phyloP scores from a whole-genome alignment of 2,888 invertebrate genomes.

The Dasypogon diadema region DNA sequence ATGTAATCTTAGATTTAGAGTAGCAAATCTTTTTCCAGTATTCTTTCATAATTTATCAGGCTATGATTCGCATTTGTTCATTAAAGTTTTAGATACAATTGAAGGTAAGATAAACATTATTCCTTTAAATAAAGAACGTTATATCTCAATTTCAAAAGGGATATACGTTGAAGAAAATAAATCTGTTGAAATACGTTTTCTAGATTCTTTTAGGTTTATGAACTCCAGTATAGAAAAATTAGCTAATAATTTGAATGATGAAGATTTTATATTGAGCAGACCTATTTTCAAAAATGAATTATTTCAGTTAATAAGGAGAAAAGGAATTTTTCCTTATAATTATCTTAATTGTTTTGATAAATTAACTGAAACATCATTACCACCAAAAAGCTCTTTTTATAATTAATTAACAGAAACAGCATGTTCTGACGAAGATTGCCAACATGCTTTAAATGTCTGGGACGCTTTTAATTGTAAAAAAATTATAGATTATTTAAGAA shows the following conservation, averaged over 20 bases:
- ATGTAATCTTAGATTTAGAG: background rate
- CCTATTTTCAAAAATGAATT: background rate
- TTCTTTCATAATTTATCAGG: conserved; percentile 21
- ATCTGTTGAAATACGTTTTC: conserved; percentile 53
- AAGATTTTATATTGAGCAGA: conserved; percentile 1
- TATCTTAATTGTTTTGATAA: conserved; percentile 58
- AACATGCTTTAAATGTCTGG: conserved; percentile 62
- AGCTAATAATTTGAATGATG: conserved; percentile 46
- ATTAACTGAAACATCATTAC: conserved; percentile 56
- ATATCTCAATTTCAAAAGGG: conserved; percentile 59
- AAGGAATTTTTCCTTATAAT: conserved; percentile 62
- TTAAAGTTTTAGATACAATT: conserved; percentile 40
- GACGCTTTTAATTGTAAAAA: conserved; percentile 59
- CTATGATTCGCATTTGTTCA: conserved; percentile 53
- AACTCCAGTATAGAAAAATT: conserved; percentile 58
- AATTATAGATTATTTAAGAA: conserved; percentile 62
- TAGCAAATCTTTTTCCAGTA: background rate
- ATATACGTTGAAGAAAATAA: conserved; percentile 52
- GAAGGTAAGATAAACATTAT: conserved; percentile 57
- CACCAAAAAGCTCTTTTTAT: conserved; percentile 56
- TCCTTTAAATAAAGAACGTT: conserved; percentile 62
- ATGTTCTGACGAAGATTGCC: conserved; percentile 59
- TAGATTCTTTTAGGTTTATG: conserved; percentile 62
- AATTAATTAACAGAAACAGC: conserved; percentile 57
- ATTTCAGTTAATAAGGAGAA: conserved; percentile 55